Percentiles rank a stretch among this genome's conserved stretches.
These are phyloP conservation scores for Bombus vancouverensis DNA, from an alignment of 1,140 invertebrate genomes.

Conservation along the genomic window DNA sequence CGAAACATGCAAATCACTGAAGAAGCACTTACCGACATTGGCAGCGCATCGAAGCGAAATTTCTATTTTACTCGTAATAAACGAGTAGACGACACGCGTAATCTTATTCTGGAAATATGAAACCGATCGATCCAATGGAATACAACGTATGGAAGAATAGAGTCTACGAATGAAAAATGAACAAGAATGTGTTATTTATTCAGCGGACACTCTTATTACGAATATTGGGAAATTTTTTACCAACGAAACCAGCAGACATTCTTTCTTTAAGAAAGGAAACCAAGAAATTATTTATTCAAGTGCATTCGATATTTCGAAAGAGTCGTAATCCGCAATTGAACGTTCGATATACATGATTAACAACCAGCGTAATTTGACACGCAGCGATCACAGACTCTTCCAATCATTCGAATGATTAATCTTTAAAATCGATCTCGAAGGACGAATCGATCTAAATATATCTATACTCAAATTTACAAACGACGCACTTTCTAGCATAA, in stretches of 20 bases:
- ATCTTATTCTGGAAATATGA: not conserved
- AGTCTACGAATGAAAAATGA: not conserved
- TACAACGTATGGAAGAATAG: not conserved
- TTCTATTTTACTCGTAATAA: not conserved
- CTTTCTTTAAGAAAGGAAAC: not conserved
- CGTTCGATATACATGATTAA: not conserved
- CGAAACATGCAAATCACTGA: not conserved
- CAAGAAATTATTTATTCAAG: not conserved
- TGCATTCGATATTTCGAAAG: not conserved
- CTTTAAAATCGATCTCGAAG: not conserved
- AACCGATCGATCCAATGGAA: too few species aligned
- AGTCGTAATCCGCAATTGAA: not conserved
- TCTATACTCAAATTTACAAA: not conserved
- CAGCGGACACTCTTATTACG: too few species aligned
- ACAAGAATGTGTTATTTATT: not conserved
- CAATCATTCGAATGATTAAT: not conserved
- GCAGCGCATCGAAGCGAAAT: not conserved
- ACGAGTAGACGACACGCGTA: not conserved
- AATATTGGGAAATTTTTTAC: too few species aligned
- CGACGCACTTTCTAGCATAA: not conserved
- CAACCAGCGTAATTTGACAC: not conserved
- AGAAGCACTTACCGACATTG: not conserved
- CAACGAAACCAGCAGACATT: too few species aligned
- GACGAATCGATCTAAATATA: not conserved
- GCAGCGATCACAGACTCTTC: not conserved